Conservation (phyloP, 2,797 vertebrate species). For the Carduelis carduelis region DNA sequence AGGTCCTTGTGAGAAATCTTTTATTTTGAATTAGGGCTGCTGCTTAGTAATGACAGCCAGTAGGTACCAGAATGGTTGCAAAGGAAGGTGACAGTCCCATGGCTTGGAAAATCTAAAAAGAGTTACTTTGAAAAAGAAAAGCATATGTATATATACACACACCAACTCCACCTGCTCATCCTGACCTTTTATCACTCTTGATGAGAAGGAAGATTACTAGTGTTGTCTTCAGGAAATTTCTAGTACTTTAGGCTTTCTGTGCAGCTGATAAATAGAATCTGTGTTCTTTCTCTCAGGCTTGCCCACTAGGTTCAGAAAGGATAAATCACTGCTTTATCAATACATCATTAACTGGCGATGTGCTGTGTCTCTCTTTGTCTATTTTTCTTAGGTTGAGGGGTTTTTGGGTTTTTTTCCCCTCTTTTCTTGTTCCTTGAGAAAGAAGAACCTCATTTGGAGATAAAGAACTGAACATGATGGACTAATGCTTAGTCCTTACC, state of each 20-base stretch:
- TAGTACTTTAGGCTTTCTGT: neutral
- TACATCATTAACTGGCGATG: neutral
- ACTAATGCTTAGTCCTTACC: neutral
- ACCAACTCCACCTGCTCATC: neutral
- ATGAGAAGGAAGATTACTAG: neutral
- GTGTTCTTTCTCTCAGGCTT: neutral
- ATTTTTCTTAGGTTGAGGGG: rapidly evolving
- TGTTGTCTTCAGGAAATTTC: neutral
- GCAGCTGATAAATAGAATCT: neutral
- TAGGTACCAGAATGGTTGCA: neutral
- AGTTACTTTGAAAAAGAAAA: neutral
- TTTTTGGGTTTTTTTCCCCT: neutral
- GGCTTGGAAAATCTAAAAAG: neutral
- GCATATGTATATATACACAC: too few species aligned
- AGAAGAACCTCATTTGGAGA: neutral
- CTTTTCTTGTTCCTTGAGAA: neutral
- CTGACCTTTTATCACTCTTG: neutral
- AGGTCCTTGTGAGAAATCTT: neutral
- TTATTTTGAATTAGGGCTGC: neutral
- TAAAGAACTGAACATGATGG: neutral
- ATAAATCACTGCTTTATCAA: neutral
- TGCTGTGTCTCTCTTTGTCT: neutral
- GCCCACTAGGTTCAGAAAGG: neutral
- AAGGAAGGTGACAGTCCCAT: neutral
- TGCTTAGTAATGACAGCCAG: neutral